Percentiles rank a stretch among this genome's conserved stretches.
These are phyloP conservation scores for Aethina tumida DNA, from an alignment of 1,140 invertebrate genomes.

Conservation along the genomic window DNA sequence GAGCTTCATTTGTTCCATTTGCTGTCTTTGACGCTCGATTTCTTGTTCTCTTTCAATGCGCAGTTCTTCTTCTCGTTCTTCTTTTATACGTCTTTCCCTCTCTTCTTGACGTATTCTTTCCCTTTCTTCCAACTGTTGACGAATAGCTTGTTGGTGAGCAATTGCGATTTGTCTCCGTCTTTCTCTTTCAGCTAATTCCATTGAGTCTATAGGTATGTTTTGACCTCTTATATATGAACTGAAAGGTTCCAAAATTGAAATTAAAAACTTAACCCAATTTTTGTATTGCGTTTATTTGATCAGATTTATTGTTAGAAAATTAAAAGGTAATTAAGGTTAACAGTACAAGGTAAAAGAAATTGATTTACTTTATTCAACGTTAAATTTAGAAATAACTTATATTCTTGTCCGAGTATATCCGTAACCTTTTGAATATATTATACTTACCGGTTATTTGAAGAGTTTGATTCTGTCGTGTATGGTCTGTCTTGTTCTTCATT, in stretches of 20 bases:
- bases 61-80: slow-evolving; percentile 57
- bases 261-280: not conserved
- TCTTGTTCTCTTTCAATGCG: slow-evolving; percentile 54
- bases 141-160: slow-evolving; percentile 61
- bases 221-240: slow-evolving; percentile 51
- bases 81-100: slow-evolving; percentile 45
- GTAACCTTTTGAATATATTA: no score
- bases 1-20: slow-evolving; percentile 44
- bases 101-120: slow-evolving; percentile 55
- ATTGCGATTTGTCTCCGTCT: slow-evolving; percentile 55
- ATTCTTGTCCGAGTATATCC: no score
- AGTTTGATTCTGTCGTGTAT: slow-evolving; percentile 25
- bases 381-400: no score
- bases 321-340: no score
- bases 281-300: not conserved
- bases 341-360: no score
- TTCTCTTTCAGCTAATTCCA: slow-evolving; percentile 56
- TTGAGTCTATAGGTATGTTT: slow-evolving; percentile 58
- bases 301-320: not conserved
- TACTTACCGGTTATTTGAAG: slow-evolving; percentile 24
- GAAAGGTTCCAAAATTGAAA: slow-evolving; percentile 11
- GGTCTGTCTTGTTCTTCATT: slow-evolving; percentile 26
- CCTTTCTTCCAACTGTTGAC: slow-evolving; percentile 60
- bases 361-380: no score
- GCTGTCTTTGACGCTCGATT: slow-evolving; percentile 48